Evolutionary conservation across 2,797 vertebrate species (phyloP).

Genomic region (Danio aesculapii): DNA sequence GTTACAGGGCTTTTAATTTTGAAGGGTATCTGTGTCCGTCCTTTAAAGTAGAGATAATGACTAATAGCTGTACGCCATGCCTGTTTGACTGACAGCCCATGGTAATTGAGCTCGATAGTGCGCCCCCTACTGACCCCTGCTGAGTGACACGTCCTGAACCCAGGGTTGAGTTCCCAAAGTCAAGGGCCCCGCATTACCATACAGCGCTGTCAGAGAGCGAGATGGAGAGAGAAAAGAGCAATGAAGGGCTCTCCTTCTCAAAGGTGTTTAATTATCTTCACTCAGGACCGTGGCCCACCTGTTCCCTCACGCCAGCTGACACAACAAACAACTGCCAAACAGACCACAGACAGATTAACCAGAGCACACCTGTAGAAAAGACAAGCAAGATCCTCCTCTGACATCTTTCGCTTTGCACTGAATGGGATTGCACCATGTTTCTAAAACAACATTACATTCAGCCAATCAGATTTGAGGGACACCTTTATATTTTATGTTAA

Average conservation of each 20-base stretch:
- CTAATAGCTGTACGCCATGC: slow-evolving; percentile 15
- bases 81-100: slow-evolving; percentile 52
- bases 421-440: neutral
- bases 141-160: slow-evolving; percentile 61
- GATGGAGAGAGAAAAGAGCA: slow-evolving; percentile 26
- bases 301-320: slow-evolving; percentile 71
- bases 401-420: neutral
- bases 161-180: slow-evolving; percentile 53
- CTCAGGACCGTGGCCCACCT: slow-evolving; percentile 77
- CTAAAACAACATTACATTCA: too few species aligned
- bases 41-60: slow-evolving; percentile 46
- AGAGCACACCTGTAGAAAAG: slow-evolving; percentile 60
- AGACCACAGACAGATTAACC: slow-evolving; percentile 73
- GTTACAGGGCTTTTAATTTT: slow-evolving; percentile 38
- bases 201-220: slow-evolving; percentile 41
- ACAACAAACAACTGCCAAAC: slow-evolving; percentile 70
- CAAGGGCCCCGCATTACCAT: slow-evolving; percentile 50
- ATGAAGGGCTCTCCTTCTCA: slow-evolving; percentile 70
- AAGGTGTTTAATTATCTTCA: slow-evolving; percentile 81
- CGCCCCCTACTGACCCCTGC: slow-evolving; percentile 55
- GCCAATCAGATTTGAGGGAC: too few species aligned
- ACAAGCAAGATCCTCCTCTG: neutral
- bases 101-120: slow-evolving; percentile 51
- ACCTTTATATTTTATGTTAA: too few species aligned
- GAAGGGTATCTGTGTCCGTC: slow-evolving; percentile 53